These are phyloP conservation scores for Cochlearius cochlearius DNA, from an alignment of 2,113 vertebrate species.

Conservation along the genomic window DNA sequence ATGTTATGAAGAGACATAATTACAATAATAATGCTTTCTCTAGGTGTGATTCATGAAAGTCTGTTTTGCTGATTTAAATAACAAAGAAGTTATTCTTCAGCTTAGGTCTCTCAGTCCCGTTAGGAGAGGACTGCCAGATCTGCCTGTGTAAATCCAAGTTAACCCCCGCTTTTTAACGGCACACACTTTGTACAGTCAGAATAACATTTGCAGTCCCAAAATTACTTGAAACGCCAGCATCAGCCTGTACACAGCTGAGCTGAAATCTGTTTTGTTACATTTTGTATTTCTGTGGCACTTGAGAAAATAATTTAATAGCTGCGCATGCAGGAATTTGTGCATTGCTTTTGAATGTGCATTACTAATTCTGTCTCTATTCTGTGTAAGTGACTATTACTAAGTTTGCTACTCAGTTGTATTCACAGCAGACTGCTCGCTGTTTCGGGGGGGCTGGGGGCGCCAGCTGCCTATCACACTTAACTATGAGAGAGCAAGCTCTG, in stretches of 20 bases:
- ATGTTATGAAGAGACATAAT: not conserved
- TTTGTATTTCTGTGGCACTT: not conserved
- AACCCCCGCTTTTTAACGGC: not conserved
- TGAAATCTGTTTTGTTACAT: not conserved
- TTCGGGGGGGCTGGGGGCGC: not conserved
- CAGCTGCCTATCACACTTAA: not conserved
- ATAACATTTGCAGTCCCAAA: not conserved
- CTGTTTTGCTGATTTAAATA: not conserved
- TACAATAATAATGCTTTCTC: not conserved
- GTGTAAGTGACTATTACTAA: not conserved
- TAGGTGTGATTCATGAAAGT: not conserved
- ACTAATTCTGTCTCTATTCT: not conserved
- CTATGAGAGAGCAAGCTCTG: constrained; percentile 5
- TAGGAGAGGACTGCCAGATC: not conserved
- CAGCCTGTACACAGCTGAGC: not conserved
- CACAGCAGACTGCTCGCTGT: constrained; percentile 3
- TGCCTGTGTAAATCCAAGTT: constrained; percentile 16
- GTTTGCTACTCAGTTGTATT: not conserved
- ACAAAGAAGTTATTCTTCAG: constrained; percentile 12
- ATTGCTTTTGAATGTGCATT: not conserved
- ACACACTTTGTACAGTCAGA: not conserved
- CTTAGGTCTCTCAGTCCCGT: not conserved
- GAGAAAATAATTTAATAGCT: not conserved
- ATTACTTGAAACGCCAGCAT: not conserved
- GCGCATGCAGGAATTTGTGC: not conserved